These are phyloP conservation scores for Camponotus pennsylvanicus DNA, from an alignment of 1,140 invertebrate species.

Conservation along the genomic window DNA sequence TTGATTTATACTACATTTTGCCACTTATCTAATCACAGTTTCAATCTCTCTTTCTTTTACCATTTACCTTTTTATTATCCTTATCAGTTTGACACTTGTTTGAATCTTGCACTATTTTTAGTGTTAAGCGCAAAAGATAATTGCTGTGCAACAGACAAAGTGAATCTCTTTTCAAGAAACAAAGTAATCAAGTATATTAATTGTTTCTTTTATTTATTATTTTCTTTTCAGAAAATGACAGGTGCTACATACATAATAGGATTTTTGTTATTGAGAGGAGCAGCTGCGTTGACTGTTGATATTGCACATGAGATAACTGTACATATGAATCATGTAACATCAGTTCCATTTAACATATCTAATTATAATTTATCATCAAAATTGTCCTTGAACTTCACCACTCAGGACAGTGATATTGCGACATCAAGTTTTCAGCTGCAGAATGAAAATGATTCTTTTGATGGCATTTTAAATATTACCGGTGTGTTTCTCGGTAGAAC, in stretches of 20 bases:
- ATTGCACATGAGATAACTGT: constrained; percentile 35
- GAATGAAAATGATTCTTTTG: constrained; percentile 59
- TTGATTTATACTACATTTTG: background rate
- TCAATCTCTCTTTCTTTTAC: background rate
- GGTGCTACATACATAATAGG: constrained; percentile 13
- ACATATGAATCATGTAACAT: constrained; percentile 64
- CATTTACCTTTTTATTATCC: background rate
- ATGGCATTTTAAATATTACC: constrained; percentile 85
- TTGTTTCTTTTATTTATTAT: background rate
- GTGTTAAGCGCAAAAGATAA: background rate
- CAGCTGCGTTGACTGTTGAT: constrained; percentile 3
- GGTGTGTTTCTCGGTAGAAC: constrained; percentile 89
- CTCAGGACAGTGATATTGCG: background rate
- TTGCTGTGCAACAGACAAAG: background rate
- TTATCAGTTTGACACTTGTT: constrained; percentile 15
- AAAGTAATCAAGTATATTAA: background rate
- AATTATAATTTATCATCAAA: background rate
- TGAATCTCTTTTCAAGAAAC: background rate
- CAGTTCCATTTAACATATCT: constrained; percentile 61
- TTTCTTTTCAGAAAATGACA: constrained; percentile 62
- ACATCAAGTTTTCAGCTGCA: background rate
- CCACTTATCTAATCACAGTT: constrained; percentile 33
- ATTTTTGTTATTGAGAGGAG: constrained; percentile 39
- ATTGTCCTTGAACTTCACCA: background rate
- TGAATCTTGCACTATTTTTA: background rate